Evolutionary conservation across 2,797 vertebrate species (phyloP).

Genomic region (Bradypus variegatus): DNA sequence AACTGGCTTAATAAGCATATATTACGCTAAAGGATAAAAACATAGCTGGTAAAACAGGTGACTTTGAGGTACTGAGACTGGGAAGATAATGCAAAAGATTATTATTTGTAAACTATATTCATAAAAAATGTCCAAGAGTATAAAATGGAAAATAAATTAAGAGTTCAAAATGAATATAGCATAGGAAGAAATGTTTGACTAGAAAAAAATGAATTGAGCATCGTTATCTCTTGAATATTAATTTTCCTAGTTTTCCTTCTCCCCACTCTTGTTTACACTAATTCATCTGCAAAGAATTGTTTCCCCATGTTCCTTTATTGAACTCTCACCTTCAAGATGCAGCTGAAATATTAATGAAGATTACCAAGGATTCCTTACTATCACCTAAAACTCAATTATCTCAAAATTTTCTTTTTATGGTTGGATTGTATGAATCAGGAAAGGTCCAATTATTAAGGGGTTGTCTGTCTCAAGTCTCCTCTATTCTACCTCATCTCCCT

Average conservation of each 20-base stretch:
- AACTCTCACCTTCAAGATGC: neutral
- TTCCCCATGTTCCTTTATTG: neutral
- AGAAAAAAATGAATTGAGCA: neutral
- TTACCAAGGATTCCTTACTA: neutral
- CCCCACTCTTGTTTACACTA: neutral
- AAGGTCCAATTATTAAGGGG: neutral
- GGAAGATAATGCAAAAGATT: neutral
- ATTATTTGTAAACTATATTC: slow-evolving; percentile 8
- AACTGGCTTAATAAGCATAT: neutral
- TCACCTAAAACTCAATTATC: neutral
- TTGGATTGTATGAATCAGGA: neutral
- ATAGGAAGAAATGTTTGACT: neutral
- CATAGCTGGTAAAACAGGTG: neutral
- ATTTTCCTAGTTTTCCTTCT: neutral
- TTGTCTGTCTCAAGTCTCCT: neutral
- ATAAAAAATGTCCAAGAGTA: neutral
- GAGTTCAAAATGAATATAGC: neutral
- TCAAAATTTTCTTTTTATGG: neutral
- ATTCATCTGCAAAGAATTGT: neutral
- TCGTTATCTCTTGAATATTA: neutral
- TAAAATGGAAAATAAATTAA: slow-evolving; percentile 4
- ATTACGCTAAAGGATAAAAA: neutral
- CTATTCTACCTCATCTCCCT: neutral
- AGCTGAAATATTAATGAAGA: neutral
- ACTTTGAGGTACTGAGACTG: neutral